Percentiles rank a stretch among this genome's conserved stretches.
phyloP scores from a whole-genome alignment of 2,113 vertebrate species.

The Oreocharis arfaki region DNA sequence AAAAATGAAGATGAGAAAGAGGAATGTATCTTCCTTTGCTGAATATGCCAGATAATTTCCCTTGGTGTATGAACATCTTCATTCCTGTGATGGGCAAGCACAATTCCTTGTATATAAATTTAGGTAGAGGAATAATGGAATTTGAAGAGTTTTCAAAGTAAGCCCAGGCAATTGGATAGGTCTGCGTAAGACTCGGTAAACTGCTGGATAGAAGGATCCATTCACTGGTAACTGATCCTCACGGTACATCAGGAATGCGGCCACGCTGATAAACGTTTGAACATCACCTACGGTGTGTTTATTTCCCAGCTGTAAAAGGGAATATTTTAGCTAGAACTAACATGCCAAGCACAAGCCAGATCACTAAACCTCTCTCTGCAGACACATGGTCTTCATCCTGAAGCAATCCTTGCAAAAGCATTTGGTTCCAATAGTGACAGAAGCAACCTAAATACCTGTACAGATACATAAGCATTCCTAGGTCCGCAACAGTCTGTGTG shows the following conservation, averaged over 20 bases:
- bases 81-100: background rate
- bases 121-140: background rate
- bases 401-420: background rate
- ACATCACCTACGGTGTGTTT: background rate
- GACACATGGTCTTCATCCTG: background rate
- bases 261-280: background rate
- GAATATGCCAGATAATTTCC: background rate
- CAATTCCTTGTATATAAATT: background rate
- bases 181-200: background rate
- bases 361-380: conserved; percentile 1
- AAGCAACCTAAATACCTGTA: background rate
- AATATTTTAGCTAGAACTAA: background rate
- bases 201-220: background rate
- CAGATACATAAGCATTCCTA: background rate
- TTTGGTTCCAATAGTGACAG: background rate
- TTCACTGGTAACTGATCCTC: background rate
- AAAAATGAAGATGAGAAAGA: background rate
- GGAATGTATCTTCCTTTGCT: background rate
- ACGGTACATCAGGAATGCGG: background rate
- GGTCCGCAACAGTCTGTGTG: background rate
- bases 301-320: background rate
- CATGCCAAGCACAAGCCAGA: background rate
- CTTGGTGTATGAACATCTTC: background rate
- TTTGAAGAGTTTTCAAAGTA: background rate
- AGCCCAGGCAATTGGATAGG: background rate